A percentile compares a stretch with the other conserved stretches of the same genome.
Evolutionary conservation across 1,140 invertebrate genomes (phyloP).

Genomic region (Belonocnema kinseyi): DNA sequence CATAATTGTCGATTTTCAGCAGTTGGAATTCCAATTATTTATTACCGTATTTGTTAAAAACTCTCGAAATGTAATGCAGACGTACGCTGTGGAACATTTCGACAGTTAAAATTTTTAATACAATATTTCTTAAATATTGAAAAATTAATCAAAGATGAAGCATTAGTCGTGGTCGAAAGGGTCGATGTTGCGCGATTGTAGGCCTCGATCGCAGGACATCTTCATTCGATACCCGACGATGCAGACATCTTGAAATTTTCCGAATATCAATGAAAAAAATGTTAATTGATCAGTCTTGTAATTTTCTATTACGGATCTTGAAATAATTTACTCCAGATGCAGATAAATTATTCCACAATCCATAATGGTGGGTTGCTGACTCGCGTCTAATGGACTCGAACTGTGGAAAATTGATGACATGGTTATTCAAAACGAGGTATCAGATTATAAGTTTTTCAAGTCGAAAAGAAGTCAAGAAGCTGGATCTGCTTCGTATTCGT

Average conservation of each 20-base stretch:
- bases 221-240: conserved; percentile 56
- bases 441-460: conserved; percentile 20
- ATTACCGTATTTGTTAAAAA: neutral
- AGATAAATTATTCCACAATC: conserved; percentile 25
- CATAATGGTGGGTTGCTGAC: conserved; percentile 26
- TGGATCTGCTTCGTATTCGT: conserved; percentile 4
- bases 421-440: conserved; percentile 20
- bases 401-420: conserved; percentile 26
- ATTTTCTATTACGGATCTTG: neutral
- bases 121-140: conserved; percentile 15
- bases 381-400: conserved; percentile 25
- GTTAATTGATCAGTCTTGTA: neutral
- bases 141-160: conserved; percentile 36
- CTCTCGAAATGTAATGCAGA: conserved; percentile 53
- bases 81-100: conserved; percentile 64
- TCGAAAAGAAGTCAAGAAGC: neutral
- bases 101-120: neutral
- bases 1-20: conserved; percentile 12
- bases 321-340: conserved; percentile 16
- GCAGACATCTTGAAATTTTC: conserved; percentile 34
- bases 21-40: neutral
- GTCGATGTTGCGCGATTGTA: conserved; percentile 68
- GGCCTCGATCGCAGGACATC: conserved; percentile 72
- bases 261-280: neutral
- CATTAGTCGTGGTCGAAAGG: conserved; percentile 52